Evolutionary conservation across 1,140 invertebrate genomes (phyloP), one percentile per base, ranked within the genome.

Genomic region (Achroia grisella): DNA sequence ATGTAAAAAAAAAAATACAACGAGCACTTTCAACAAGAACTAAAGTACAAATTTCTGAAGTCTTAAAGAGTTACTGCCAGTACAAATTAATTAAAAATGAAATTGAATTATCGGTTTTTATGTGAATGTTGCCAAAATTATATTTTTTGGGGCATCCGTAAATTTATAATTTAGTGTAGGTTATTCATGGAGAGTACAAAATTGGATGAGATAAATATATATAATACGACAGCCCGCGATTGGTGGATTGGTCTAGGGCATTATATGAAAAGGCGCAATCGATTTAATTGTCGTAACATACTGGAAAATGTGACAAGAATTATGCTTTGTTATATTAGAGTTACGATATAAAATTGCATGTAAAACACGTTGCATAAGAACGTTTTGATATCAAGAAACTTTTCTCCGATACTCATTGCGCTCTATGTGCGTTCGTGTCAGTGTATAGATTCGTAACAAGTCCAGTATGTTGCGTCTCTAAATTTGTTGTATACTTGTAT

Each of bases 11-110:
- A 51, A 60, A 63, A 56, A 62, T 51, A 62, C 65, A 77, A 76
- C 56, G 77, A 76, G 77, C 71, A 75, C 69, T 75, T 50, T 68
- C 47, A 68, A 62, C 60, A 71, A 67, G 58, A 82, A 82, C 80
- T 81, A 86, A 71, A 87, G 86, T 87, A 87, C 85, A 87, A 87
- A 87, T 80, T 56, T 77, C 62, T 60, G 65, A 81, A 76, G 73
- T 85, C 75, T 84, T 75, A 77, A 74, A 73, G 51, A 57, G 60
- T 73, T 79, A 86, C 62, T 79, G 70, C 71, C 80, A 87, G 82
- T 86, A 86, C 83, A 86, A 87, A 87, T 81, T 79, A 73, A 68
- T 71, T 71, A 72, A 74, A 66, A 44, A 54, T 48, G 47, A 52
- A 44, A 54, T 56, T 49, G 71, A 67, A 59, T 58, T 76, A 72